Conservation (phyloP, 2,113 vertebrate genomes). For the Bos taurus region ARS-UCD2.0 NC_037330.1:34182501-34183000, state of each 20-base stretch:
- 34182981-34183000: neutral
- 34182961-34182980: neutral
- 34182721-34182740: neutral
- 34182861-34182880: neutral
- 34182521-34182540: slow-evolving; percentile 7
- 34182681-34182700: neutral
- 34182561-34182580: neutral
- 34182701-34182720: neutral
- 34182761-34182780: neutral
- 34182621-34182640: neutral
- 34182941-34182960: neutral
- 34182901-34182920: neutral
- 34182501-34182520: neutral
- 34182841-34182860: neutral
- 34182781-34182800: neutral
- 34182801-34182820: neutral
- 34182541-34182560: neutral
- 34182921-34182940: neutral
- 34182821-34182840: neutral
- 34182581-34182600: neutral
- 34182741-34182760: neutral
- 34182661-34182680: neutral
- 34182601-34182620: neutral
- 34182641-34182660: neutral
- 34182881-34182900: neutral